A percentile compares a stretch with the other conserved stretches of the same genome.
phyloP scores from a whole-genome alignment of 2,888 invertebrate genomes.

The Philopedon plagiatum region DNA sequence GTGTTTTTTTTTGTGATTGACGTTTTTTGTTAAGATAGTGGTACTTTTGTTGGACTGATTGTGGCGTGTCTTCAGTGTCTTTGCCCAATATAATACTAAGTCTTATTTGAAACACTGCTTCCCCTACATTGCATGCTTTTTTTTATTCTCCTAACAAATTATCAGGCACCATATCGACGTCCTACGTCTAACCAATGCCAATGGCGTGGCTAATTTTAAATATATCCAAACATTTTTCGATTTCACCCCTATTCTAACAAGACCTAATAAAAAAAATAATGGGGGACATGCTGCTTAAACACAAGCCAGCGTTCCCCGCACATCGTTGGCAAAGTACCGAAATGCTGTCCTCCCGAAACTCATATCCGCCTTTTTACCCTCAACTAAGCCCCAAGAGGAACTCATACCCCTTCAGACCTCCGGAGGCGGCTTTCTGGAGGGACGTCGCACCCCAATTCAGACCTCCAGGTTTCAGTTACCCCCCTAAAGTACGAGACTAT shows the following conservation, averaged over 20 bases:
- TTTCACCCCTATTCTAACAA: background rate
- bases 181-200: too few species aligned
- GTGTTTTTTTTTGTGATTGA: background rate
- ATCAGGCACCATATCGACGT: too few species aligned
- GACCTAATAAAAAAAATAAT: too few species aligned
- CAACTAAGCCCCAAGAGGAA: conserved; percentile 67
- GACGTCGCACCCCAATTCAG: conserved; percentile 70
- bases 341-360: conserved; percentile 71
- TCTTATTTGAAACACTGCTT: too few species aligned
- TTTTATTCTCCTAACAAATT: too few species aligned
- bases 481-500: conserved; percentile 71
- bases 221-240: background rate
- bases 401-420: conserved; percentile 64
- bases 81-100: too few species aligned
- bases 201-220: background rate
- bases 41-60: background rate
- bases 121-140: too few species aligned
- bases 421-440: conserved; percentile 59
- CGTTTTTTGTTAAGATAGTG: background rate
- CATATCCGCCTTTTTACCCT: conserved; percentile 67
- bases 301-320: conserved; percentile 68
- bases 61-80: too few species aligned
- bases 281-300: conserved; percentile 78
- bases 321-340: conserved; percentile 67
- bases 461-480: conserved; percentile 70